Evolutionary conservation across 2,797 vertebrate genomes (phyloP).

Genomic region (Brachyalestes nurse): DNA sequence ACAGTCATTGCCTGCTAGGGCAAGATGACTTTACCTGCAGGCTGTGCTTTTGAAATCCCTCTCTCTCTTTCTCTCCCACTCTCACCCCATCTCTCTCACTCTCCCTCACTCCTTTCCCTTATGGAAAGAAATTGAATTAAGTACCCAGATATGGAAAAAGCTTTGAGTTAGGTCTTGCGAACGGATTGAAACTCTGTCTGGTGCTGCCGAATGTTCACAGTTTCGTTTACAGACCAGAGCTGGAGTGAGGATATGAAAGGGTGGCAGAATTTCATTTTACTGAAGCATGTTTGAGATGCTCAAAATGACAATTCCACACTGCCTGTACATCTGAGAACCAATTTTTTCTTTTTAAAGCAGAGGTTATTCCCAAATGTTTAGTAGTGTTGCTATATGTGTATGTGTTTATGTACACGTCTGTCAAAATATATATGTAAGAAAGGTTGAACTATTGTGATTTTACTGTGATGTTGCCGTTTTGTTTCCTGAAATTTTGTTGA

Average conservation of each 20-base stretch:
- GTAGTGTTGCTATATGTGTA: neutral
- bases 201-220: neutral
- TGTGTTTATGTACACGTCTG: no score
- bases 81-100: slow-evolving; percentile 27
- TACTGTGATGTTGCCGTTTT: neutral
- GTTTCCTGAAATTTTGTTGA: neutral
- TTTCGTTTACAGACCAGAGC: slow-evolving; percentile 41
- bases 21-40: slow-evolving; percentile 56
- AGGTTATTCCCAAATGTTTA: neutral
- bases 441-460: neutral
- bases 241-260: slow-evolving; percentile 36
- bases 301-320: neutral
- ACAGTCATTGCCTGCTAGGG: slow-evolving; percentile 54
- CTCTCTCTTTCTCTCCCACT: slow-evolving; percentile 36
- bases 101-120: slow-evolving; percentile 48
- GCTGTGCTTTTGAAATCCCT: slow-evolving; percentile 53
- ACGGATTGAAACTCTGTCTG: slow-evolving; percentile 33
- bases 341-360: neutral
- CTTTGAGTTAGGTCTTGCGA: slow-evolving; percentile 48
- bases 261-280: slow-evolving; percentile 34
- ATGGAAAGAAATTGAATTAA: slow-evolving; percentile 58
- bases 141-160: slow-evolving; percentile 48
- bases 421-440: neutral
- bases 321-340: neutral
- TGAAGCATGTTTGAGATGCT: slow-evolving; percentile 1